Percentiles rank a stretch among this genome's conserved stretches.
Evolutionary conservation across 2,888 invertebrate species (phyloP).

Genomic region (Agrochola lychnidis): DNA sequence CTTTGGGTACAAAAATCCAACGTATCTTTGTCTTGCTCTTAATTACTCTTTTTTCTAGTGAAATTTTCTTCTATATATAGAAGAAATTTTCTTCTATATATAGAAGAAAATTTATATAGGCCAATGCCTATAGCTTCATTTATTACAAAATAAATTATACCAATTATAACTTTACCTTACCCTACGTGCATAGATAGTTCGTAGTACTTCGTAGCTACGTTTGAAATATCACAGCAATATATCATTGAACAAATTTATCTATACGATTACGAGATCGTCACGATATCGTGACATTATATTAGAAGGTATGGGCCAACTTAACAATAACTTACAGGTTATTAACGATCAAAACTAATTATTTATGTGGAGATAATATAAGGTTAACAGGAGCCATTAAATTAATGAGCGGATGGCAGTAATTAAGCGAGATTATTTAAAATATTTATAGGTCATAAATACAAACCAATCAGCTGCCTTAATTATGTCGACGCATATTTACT

Average conservation of each 20-base stretch:
- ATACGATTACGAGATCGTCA: constrained; percentile 59
- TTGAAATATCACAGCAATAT: constrained; percentile 51
- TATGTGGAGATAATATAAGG: constrained; percentile 42
- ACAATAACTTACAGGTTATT: constrained; percentile 48
- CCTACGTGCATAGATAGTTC: constrained; percentile 12
- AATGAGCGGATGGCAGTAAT: constrained; percentile 42
- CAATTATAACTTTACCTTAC: constrained; percentile 25
- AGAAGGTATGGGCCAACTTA: constrained; percentile 43
- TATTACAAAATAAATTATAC: constrained; percentile 12
- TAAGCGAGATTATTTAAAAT: constrained; percentile 35
- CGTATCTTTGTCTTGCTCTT: not conserved
- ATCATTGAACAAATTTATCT: constrained; percentile 61
- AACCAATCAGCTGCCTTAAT: constrained; percentile 13
- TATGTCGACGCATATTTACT: constrained; percentile 17
- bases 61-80: not conserved
- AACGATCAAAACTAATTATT: constrained; percentile 55
- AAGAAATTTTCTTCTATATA: not conserved
- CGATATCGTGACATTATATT: constrained; percentile 60
- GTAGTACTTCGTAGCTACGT: constrained; percentile 40
- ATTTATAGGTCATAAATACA: constrained; percentile 39
- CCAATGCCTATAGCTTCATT: not conserved
- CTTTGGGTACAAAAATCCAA: not conserved
- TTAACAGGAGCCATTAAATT: constrained; percentile 48
- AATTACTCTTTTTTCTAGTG: not conserved
- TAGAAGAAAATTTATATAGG: too few species aligned